Evolutionary conservation across 1,140 invertebrate species (phyloP), one percentile per base, ranked within the genome.

Genomic region (Drosophila chauvacae): DNA sequence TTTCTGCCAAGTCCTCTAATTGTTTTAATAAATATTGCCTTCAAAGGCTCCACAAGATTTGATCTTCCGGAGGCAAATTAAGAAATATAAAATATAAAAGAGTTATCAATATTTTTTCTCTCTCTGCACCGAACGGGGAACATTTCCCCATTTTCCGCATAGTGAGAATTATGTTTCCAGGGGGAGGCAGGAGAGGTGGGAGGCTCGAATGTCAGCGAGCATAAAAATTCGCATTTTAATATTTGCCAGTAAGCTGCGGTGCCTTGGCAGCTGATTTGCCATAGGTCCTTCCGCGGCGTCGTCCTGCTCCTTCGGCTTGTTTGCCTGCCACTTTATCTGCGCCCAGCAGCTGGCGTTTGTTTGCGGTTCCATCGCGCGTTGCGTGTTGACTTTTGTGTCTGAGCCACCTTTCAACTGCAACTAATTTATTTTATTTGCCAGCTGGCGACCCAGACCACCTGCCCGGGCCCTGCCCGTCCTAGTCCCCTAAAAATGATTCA

Each of bases 211-310:
- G 85, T 88, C 85, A 88, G 85, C 74, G 85, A 48, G 86, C 71
- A 85, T 90, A 88, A 88, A 90, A 88, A 88, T 90, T 90, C 86
- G 85, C 85, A 90, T 88, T 88, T 88, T 88, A 90, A 88, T 88
- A 88, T 90, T 88, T 88, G 81, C 81, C 85, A 90, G 85, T 90
- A 78, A 88, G 85, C 73, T 85, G 77, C 59, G 63, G 81, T 65
- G 70, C 71, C 68, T 63, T 90, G 84, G 81, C 84, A 87, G 84
- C 84, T 87, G 84, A 88, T 86, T 86, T 90, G 84, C 77, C 85
- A 60, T 45, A 61, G 69, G 39, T 69, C 57, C 58, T 58, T 66
- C 47, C 53, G 13, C 39, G 14, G 28, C 39, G 48, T 56, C 73
- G 61, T 47, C 23, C 47, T 56, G 35, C 57, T 51, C 53, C 62